Base-by-base conservation (phyloP, 23 tunicate genomes). In the Trididemnum clinides region DNA sequence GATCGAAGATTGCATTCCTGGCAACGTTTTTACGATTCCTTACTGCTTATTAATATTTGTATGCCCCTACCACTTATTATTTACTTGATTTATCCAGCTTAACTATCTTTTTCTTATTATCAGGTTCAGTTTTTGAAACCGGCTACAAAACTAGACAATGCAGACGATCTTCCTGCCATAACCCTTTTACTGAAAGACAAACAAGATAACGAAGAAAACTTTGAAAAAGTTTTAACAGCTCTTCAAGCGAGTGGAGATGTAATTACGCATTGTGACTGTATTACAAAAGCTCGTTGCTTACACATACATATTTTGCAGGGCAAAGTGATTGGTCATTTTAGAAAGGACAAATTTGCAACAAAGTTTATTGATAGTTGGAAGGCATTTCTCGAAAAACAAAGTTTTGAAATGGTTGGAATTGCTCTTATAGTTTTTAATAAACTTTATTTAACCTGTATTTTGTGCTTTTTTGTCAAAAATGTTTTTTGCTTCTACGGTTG, bases 261-360 rank as follows among this genome's bases (percentile, higher is more conserved):
- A 62, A 80, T 82, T 7, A n/a, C n/a, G n/a, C n/a, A 44, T 44
- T 44, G 10, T 33, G 7, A 28, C 26, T 75, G 26, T 7, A 37
- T 18, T 28, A 4, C 12, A 59, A 59, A n/a, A 4, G 3, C 22
- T n/a, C 25, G 54, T 44, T 44, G 54, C 15, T 44, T 10, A 7
- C 15, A 10, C 12, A 10, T 44, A 44, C 54, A 6, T 39, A 26
- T 51, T 37, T 86, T 77, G 1, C 84, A 97, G 97, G 99, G 99
- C 1, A 92, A 92, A 73, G 72, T 64, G 0, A 65, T 88, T 34
- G 99, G 99, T 2, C 79, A 91, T 1, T 92, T 97, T 59, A 57
- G 49, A 33, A 97, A 97, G 71, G 99, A 97, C 77, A 88, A 94
- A 76, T 97, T 97, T 88, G 82, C 97, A 20, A 86, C 97, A n/a